Base-by-base conservation (phyloP, 2,888 invertebrate genomes). In the Dichetophora obliterata region DNA sequence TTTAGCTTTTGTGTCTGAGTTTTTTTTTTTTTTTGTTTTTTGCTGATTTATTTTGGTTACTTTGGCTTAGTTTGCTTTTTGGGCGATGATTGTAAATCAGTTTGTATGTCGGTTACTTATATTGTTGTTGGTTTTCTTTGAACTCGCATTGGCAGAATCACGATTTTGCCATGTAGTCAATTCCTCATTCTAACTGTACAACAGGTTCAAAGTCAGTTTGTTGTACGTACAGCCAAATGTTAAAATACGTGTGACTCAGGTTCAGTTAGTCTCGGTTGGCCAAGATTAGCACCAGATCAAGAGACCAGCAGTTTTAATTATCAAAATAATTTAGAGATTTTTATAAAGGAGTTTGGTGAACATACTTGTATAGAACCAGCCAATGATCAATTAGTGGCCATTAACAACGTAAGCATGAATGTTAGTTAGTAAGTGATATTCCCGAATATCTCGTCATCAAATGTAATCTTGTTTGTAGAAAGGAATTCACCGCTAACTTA, bases 171-270 rank as follows among this genome's bases (percentile, higher is more conserved):
- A 48, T 63, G 76, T 52, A 65, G 63, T 63, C 50, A 65, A 59
- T 61, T 74, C 50, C 37, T 65, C 78, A 43, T 72, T 86, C 83
- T 85, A 85, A 85, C 85, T 84, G 86, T 85, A 86, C 86, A 85
- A 85, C 86, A 86, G 85, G 86, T 85, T 86, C 86, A 86, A 83
- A 85, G 83, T 83, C 77, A 61, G 71, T 63, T 63, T 11, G 19
- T 14, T n/a, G n/a, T n/a, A n/a, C n/a, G n/a, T n/a, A n/a, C 73
- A 27, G 37, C 57, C 65, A 63, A 73, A 16, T 50, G 63, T 43
- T 57, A 19, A 43, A 43, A 72, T 24, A 43, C 72, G 61, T 27
- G 9, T 50, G 63, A 63, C 48, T 73, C 19, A n/a, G 19, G 63
- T 63, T 52, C 63, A 34, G 8, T 57, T 68, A 24, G 19, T 34